phyloP scores from a whole-genome alignment of 1,140 invertebrate genomes.

The Aplysia californica region DNA sequence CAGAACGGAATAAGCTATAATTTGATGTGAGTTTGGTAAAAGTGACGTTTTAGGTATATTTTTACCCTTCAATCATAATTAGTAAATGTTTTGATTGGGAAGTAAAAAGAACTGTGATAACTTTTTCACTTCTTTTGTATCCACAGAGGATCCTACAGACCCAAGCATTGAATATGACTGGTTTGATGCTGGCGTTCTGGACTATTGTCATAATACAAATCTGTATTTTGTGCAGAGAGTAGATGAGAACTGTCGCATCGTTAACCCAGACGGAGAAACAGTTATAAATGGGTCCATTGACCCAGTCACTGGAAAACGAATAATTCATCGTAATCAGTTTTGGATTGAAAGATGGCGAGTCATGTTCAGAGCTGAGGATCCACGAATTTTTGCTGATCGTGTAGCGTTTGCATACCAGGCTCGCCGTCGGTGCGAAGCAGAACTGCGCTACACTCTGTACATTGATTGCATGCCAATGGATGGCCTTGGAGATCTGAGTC shows the following conservation, averaged over 20 bases:
- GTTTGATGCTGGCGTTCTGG: conserved; percentile 75
- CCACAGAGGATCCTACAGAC: conserved; percentile 56
- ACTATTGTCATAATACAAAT: conserved; percentile 69
- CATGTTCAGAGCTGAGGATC: conserved; percentile 79
- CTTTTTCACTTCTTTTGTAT: background rate
- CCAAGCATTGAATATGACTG: conserved; percentile 70
- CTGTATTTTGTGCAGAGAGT: conserved; percentile 71
- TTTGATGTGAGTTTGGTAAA: too few relatives aligned
- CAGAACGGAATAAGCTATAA: too few relatives aligned
- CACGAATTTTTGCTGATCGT: conserved; percentile 74
- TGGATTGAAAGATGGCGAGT: conserved; percentile 75
- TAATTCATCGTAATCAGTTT: conserved; percentile 59
- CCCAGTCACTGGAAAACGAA: conserved; percentile 40
- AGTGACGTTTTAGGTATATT: too few relatives aligned
- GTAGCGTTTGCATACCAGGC: conserved; percentile 72
- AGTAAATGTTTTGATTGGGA: too few relatives aligned
- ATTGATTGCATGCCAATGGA: conserved; percentile 77
- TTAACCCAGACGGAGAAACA: conserved; percentile 56
- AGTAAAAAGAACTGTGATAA: too few relatives aligned
- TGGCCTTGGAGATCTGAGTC: conserved; percentile 73
- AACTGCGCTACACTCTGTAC: conserved; percentile 75
- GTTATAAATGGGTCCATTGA: conserved; percentile 59
- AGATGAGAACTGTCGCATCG: conserved; percentile 69
- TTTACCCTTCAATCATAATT: too few relatives aligned
- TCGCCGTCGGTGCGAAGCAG: conserved; percentile 73